Evolutionary conservation across 2,797 vertebrate genomes (phyloP), one percentile per base, ranked within the genome.

Genomic region (Fistularia tabacaria): DNA sequence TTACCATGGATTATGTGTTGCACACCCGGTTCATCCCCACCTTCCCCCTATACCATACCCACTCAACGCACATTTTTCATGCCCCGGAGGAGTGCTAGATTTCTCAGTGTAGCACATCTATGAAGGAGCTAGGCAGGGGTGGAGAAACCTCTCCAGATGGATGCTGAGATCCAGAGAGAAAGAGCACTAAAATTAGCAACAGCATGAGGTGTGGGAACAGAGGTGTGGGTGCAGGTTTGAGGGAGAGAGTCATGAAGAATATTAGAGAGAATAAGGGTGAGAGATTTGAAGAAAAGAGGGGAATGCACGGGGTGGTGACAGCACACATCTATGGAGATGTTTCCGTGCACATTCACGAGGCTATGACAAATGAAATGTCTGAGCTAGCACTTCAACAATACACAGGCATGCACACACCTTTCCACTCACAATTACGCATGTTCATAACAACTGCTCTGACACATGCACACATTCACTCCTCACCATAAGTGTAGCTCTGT

Each of bases 311-410:
- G 82, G 74, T 68, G 80, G 68, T 84, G 84, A 84, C 82, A 83
- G 80, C 78, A 67, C 69, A 64, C 81, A 70, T 86, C 83, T 57
- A 69, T 69, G 49, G 79, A 82, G 74, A 82, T 65, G 74, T 73
- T 65, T 79, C 83, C 76, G 49, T 83, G 81, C 81, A 79, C 81
- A 76, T 76, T 85, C 83, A 85, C 85, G 37, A 73, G 77, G 79
- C 87, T 87, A 80, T 84, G 62, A 76, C 79, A 85, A 85, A 88
- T 87, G 81, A 87, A 80, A 86, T 81, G 72, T 84, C 79, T 78
- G 71, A 85, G 82, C 63, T 71, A 74, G 68, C 80, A 82, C 82
- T 83, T 85, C 79, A 81, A 84, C 79, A 85, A 85, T 73, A 83
- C 46, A 72, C 68, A 68, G 44, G 47, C 71, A 66, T 10, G 51